Conservation (phyloP, 2,888 invertebrate species). For the Limnephilus marmoratus region DNA sequence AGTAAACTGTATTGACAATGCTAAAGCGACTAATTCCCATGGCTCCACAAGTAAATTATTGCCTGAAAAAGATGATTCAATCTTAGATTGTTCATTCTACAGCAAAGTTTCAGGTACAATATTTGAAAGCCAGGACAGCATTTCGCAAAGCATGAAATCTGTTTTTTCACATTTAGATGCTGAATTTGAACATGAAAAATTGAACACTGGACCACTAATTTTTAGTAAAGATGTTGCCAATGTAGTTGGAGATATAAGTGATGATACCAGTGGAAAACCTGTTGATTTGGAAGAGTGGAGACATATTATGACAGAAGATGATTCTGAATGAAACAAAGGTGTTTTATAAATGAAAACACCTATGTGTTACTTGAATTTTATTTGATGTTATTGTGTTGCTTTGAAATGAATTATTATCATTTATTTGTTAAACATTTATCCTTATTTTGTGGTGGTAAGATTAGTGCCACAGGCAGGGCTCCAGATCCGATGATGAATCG, state of each 20-base stretch:
- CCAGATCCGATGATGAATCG: background rate
- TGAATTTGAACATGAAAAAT: background rate
- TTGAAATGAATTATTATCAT: background rate
- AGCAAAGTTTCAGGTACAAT: too few relatives aligned
- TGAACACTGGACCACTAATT: background rate
- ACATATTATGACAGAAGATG: constrained; percentile 40
- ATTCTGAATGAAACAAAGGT: background rate
- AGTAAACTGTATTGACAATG: background rate
- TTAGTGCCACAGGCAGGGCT: too few relatives aligned
- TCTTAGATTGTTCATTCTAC: background rate
- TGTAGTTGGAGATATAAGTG: background rate
- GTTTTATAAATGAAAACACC: background rate
- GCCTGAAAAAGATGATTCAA: background rate
- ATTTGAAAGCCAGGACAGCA: background rate
- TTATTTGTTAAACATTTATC: too few relatives aligned
- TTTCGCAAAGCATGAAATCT: constrained; percentile 4
- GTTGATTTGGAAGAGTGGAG: constrained; percentile 17
- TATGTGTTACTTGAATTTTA: background rate
- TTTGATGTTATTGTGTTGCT: background rate
- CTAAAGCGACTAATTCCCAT: background rate
- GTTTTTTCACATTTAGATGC: background rate
- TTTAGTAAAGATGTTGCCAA: background rate
- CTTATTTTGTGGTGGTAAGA: background rate
- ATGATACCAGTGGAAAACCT: constrained; percentile 4
- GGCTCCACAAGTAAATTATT: background rate